These are phyloP conservation scores for Hormaphis cornu DNA, from an alignment of 1,140 invertebrate genomes.

Conservation along the genomic window DNA sequence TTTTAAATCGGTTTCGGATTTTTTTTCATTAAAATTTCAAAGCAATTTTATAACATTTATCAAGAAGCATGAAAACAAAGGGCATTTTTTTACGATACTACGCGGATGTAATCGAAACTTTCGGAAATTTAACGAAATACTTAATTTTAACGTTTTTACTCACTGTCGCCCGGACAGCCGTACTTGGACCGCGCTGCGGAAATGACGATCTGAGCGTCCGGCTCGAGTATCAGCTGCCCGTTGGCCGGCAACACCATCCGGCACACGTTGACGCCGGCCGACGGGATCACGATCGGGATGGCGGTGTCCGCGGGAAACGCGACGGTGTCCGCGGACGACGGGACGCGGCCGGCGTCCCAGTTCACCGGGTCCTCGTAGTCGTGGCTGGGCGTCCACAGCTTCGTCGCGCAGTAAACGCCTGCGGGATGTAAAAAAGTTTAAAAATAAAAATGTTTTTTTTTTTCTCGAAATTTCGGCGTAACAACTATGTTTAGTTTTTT, in stretches of 20 bases:
- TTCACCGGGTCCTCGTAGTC: background rate
- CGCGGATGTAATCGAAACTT: too few relatives aligned
- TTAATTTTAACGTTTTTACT: background rate
- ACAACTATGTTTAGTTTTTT: too few relatives aligned
- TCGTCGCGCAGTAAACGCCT: background rate
- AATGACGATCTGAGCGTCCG: background rate
- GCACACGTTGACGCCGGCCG: background rate
- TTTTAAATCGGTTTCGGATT: too few relatives aligned
- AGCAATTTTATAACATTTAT: too few relatives aligned
- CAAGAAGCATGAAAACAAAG: too few relatives aligned
- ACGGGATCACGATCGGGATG: background rate
- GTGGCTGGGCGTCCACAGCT: background rate
- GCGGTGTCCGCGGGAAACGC: background rate
- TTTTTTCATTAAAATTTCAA: too few relatives aligned
- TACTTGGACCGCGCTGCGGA: background rate
- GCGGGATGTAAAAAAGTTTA: too few relatives aligned
- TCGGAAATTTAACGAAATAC: background rate
- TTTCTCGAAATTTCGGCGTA: too few relatives aligned
- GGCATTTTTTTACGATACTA: too few relatives aligned
- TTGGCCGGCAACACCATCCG: background rate
- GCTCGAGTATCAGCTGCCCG: conserved; percentile 7
- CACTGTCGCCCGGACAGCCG: conserved; percentile 3
- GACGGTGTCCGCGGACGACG: background rate
- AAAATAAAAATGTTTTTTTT: too few relatives aligned
- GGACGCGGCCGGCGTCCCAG: background rate